Evolutionary conservation across 1,140 invertebrate genomes (phyloP).

Genomic region (Panagrolaimus sp.): DNA sequence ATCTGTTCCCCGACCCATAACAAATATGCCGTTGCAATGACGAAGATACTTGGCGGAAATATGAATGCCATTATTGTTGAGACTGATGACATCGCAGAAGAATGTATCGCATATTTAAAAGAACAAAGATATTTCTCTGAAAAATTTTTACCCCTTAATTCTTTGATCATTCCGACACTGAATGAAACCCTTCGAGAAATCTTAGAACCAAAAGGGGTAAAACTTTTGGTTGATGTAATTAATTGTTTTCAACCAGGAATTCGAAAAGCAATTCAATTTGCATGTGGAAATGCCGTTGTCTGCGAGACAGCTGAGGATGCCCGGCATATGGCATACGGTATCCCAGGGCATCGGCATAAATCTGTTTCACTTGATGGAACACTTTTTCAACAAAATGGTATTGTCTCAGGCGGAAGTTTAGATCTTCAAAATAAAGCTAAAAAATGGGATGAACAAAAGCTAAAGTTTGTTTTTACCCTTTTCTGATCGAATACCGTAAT

Average conservation of each 20-base stretch:
- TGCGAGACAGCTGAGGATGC: not conserved
- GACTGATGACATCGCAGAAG: not conserved
- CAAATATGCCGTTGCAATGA: slow-evolving; percentile 88
- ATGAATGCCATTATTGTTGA: slow-evolving; percentile 65
- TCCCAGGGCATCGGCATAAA: slow-evolving; percentile 46
- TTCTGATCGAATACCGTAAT: not conserved
- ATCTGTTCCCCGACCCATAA: slow-evolving; percentile 98
- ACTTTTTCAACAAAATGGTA: not conserved
- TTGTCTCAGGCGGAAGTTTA: slow-evolving; percentile 20
- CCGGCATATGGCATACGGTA: slow-evolving; percentile 26
- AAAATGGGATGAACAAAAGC: slow-evolving; percentile 96
- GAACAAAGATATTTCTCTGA: not conserved
- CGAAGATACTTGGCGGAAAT: slow-evolving; percentile 88
- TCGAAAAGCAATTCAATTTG: slow-evolving; percentile 64
- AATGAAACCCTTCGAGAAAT: slow-evolving; percentile 60
- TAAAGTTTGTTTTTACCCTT: slow-evolving; percentile 62
- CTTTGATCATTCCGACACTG: not conserved
- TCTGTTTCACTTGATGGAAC: not conserved
- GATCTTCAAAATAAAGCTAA: slow-evolving; percentile 94
- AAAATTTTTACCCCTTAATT: not conserved
- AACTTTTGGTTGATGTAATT: slow-evolving; percentile 81
- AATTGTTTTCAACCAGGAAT: slow-evolving; percentile 88
- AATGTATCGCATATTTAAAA: not conserved
- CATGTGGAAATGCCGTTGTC: not conserved
- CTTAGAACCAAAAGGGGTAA: not conserved